Conservation (phyloP, 2,797 vertebrate genomes). For the Chlorospingus flavigularis region DNA sequence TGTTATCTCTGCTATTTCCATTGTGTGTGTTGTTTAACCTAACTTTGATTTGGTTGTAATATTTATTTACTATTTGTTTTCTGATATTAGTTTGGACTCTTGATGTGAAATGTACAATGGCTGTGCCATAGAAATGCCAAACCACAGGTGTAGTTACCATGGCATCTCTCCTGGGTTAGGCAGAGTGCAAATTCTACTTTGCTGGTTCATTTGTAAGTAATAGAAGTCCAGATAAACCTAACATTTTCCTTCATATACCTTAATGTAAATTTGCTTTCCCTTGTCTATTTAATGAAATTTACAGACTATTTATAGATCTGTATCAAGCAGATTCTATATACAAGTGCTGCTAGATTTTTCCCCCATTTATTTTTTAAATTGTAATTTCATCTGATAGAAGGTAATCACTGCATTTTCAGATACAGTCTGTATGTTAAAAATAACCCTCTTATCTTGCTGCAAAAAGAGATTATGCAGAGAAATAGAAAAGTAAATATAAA, state of each 20-base stretch:
- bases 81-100: not conserved
- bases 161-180: not conserved
- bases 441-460: not conserved
- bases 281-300: not conserved
- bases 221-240: not conserved
- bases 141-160: not conserved
- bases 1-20: not conserved
- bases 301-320: not conserved
- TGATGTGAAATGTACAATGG: not conserved
- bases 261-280: not conserved
- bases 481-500: constrained; percentile 24
- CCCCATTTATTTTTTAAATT: not conserved
- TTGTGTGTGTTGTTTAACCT: not conserved
- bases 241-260: rapidly evolving
- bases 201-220: not conserved
- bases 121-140: not conserved
- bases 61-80: not conserved
- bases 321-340: not conserved
- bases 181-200: not conserved
- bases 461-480: not conserved
- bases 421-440: not conserved
- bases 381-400: not conserved
- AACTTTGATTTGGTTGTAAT: not conserved
- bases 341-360: not conserved
- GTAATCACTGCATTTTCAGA: not conserved